Evolutionary conservation across 2,888 invertebrate species (phyloP), one percentile per base, ranked within the genome.

Genomic region (Apomyelois bistriatella): DNA sequence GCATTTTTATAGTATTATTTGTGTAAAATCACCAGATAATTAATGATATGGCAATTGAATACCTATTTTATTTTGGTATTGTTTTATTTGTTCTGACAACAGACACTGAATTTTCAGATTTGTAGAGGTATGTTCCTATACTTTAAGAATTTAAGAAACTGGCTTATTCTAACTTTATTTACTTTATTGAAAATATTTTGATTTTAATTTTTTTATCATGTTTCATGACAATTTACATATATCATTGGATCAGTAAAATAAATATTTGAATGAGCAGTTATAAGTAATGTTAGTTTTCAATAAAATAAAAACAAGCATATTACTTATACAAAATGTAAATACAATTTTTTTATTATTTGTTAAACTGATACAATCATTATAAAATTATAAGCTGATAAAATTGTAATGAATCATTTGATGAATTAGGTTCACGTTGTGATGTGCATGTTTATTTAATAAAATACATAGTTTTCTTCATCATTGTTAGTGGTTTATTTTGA

Each of bases 401-500:
- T 12, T 12, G 43, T 30, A 28, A 12, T 43, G 8, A 12, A 43
- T 28, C 28, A 28, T 30, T 12, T 28, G 43, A n/a, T n/a, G 12
- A 28, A 48, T 28, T 40, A 9, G 12, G 46, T 43, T 46, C 10
- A 46, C 32, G 15, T 15, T 16, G 32, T 32, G 13, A 46, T 16
- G 32, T 46, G 46, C 35, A 32, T 46, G 32, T 46, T 15, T 46
- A 32, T n/a, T 15, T 32, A 37, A 28, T 43, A 7, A 12, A 30
- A 3, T 13, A 30, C 15, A 22, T 4, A 10, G 7, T 10, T 32
- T 37, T 48, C 15, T 47, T 32, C 41, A 43, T 51, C 53, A 42
- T 49, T 54, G 41, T 52, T 41, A 53, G 51, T 56, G 51, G 55
- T 58, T 53, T 52, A 53, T 47, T 35, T 58, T 57, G 50, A 53